Evolutionary conservation across 2,797 vertebrate species (phyloP), one percentile per base, ranked within the genome.

Genomic region (Mico argentatus): DNA sequence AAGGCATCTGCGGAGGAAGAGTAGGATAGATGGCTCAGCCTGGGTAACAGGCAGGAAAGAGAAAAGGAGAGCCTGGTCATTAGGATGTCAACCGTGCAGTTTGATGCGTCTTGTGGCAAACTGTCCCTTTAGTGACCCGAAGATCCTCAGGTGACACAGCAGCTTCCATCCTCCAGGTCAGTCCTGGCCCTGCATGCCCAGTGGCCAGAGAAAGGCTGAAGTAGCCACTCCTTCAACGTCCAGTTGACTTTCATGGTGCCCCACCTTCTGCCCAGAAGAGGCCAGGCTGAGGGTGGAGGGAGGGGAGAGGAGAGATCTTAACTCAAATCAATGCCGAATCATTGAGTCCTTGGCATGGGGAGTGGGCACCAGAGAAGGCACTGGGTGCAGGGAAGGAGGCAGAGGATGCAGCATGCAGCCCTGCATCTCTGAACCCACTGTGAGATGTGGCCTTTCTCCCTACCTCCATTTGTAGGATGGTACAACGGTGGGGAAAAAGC

Each of bases 81-180:
- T n/a, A 72, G 82, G 46, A 84, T 36, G 13, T 1, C 36, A 13
- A 26, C 12, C 4, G 0, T 10, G 39, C 19, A 5, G 87, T 33
- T 61, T 0, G 0, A 11, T 26, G n/a, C 12, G 0, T 64, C 30
- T 84, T 79, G 4, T 52, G 75, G 19, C 50, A 55, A 59, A 41
- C 5, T n/a, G 4, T 19, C 20, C 50, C 33, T 30, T 80, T 15
- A 9, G 52, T 44, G 48, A 67, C 61, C 46, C 41, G 36, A 86
- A 79, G 44, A 67, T 9, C 83, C 46, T 72, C 67, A 88, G 22
- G 14, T n/a, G 57, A 50, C 26, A 27, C 22, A 48, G 50, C 14
- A 77, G 24, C n/a, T 15, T 83, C 55, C 39, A 11, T 33, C 13
- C 33, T 50, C 67, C 5, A 30, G 13, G n/a, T 11, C 44, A 44